Conservation (phyloP, 2,797 vertebrate genomes). For the Pseudochromis fuscus region DNA sequence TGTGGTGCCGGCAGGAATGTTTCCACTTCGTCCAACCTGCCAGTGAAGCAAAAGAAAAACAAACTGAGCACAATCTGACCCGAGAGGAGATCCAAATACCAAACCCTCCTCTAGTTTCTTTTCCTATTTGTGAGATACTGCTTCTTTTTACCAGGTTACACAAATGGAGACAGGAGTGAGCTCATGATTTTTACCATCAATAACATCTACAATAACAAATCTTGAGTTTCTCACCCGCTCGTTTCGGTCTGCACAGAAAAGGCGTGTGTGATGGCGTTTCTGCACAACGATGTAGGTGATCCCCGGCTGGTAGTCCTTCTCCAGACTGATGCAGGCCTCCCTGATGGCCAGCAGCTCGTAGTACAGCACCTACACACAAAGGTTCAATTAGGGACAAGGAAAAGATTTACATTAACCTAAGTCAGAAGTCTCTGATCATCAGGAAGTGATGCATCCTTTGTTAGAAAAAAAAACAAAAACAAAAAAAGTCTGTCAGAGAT, state of each 20-base stretch:
- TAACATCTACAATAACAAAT: background rate
- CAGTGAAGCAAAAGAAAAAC: background rate
- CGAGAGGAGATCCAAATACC: background rate
- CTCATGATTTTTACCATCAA: background rate
- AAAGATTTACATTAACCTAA: too few species aligned
- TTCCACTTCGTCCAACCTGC: slow-evolving; percentile 97
- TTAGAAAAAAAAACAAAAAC: too few species aligned
- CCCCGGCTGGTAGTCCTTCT: slow-evolving; percentile 98
- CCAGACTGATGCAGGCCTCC: slow-evolving; percentile 97
- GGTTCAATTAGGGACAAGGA: too few species aligned
- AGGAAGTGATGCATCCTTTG: too few species aligned
- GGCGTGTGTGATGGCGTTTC: slow-evolving; percentile 95
- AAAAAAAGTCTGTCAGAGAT: too few species aligned
- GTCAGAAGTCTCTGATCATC: too few species aligned
- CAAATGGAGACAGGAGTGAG: background rate
- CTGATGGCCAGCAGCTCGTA: slow-evolving; percentile 97
- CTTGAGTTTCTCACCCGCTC: slow-evolving; percentile 89
- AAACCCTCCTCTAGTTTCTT: background rate
- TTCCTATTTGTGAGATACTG: background rate
- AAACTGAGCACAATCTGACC: too few species aligned
- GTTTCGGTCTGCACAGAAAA: slow-evolving; percentile 97
- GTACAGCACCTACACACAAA: slow-evolving; percentile 93
- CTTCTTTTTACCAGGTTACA: too few species aligned
- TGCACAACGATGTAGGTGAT: slow-evolving; percentile 99
- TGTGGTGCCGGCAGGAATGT: slow-evolving; percentile 98